Percentiles rank a stretch among this genome's conserved stretches.
These are phyloP conservation scores for Leptodirus hochenwartii DNA, from an alignment of 2,888 invertebrate species.

Conservation along the genomic window DNA sequence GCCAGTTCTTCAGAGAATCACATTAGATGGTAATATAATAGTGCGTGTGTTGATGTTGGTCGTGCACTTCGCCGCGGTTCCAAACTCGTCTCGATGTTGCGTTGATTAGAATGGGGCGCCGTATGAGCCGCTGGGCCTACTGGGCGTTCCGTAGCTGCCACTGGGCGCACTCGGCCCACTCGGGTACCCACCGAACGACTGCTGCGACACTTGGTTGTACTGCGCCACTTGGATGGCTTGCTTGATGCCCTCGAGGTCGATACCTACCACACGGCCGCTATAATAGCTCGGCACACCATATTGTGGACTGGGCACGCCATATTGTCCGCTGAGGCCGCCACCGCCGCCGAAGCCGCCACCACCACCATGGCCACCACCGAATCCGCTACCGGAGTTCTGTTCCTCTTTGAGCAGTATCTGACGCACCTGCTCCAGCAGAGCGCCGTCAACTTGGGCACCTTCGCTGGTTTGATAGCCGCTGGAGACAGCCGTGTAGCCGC, in stretches of 20 bases:
- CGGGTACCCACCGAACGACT: slow-evolving; percentile 26
- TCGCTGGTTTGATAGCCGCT: slow-evolving; percentile 66
- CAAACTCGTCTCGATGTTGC: slow-evolving; percentile 13
- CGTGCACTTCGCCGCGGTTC: slow-evolving; percentile 15
- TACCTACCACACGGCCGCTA: slow-evolving; percentile 51
- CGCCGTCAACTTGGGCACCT: slow-evolving; percentile 64
- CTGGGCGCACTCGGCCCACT: slow-evolving; percentile 27
- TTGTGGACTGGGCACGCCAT: slow-evolving; percentile 40
- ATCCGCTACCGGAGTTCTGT: slow-evolving; percentile 36
- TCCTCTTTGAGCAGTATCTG: slow-evolving; percentile 74
- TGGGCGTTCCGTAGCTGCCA: slow-evolving; percentile 31
- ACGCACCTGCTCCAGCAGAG: slow-evolving; percentile 66
- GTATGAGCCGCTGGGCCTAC: slow-evolving; percentile 47
- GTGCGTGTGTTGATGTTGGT: slow-evolving; percentile 10
- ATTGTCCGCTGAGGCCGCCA: slow-evolving; percentile 29
- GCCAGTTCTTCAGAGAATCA: slow-evolving; percentile 20
- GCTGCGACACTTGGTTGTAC: slow-evolving; percentile 45
- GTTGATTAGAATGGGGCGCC: slow-evolving; percentile 35
- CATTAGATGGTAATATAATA: too few relatives aligned
- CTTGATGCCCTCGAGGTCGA: slow-evolving; percentile 70
- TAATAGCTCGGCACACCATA: slow-evolving; percentile 48
- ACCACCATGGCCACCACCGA: slow-evolving; percentile 30
- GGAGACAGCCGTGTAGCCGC: slow-evolving; percentile 58
- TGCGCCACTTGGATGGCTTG: slow-evolving; percentile 80
- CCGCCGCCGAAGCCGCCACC: slow-evolving; percentile 31